Percentiles rank a stretch among this genome's conserved stretches.
Conservation (phyloP, 2,113 vertebrate species). For the Aptenodytes patagonicus region DNA sequence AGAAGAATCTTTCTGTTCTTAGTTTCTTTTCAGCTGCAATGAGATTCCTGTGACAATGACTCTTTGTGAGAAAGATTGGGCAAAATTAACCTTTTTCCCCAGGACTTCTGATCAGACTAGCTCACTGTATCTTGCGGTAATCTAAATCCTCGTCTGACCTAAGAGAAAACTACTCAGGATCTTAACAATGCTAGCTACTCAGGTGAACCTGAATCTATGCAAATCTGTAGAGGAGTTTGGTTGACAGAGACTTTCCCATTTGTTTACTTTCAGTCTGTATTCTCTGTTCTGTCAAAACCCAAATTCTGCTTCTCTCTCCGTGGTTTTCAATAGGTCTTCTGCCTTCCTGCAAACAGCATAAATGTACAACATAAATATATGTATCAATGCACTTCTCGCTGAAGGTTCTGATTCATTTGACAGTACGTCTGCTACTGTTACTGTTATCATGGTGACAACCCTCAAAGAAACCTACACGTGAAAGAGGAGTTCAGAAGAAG, state of each 20-base stretch:
- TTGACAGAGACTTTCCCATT: not conserved
- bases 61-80: fast-evolving
- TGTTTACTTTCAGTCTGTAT: not conserved
- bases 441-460: not conserved
- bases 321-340: not conserved
- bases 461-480: not conserved
- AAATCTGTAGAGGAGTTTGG: not conserved
- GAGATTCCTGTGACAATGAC: not conserved
- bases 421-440: not conserved
- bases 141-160: not conserved
- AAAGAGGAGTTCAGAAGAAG: not conserved
- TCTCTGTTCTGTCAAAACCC: not conserved
- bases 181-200: not conserved
- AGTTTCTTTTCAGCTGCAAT: not conserved
- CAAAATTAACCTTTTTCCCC: not conserved
- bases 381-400: not conserved
- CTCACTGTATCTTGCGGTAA: not conserved
- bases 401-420: not conserved
- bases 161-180: not conserved
- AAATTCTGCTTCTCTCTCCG: not conserved
- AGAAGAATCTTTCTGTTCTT: not conserved
- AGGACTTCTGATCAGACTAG: not conserved
- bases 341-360: not conserved
- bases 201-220: not conserved
- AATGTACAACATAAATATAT: not conserved